Evolutionary conservation across 1,140 invertebrate species (phyloP).

Genomic region (Apis cerana): DNA sequence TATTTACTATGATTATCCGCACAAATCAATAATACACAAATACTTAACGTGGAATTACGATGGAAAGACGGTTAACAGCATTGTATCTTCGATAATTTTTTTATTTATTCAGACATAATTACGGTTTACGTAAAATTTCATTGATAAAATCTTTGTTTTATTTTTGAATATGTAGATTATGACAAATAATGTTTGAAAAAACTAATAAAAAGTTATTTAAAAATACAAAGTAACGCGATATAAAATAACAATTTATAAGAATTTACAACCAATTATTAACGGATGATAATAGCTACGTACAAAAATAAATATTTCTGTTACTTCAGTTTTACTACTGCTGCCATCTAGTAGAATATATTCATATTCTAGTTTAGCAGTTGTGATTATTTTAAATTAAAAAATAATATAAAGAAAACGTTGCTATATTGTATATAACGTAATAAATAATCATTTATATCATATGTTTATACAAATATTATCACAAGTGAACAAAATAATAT

Average conservation of each 20-base stretch:
- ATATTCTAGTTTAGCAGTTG: no score
- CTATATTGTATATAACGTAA: no score
- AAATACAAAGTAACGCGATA: background rate
- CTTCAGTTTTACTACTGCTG: background rate
- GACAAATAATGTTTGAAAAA: background rate
- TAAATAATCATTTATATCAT: no score
- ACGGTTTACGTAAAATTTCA: background rate
- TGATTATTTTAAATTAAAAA: no score
- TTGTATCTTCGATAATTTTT: background rate
- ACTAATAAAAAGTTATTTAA: background rate
- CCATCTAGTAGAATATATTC: background rate
- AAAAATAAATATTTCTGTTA: background rate
- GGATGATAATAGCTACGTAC: background rate
- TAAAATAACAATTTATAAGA: background rate
- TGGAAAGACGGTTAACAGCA: no score
- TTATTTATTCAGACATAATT: slow-evolving; percentile 8
- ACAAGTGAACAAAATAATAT: no score
- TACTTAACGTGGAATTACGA: background rate
- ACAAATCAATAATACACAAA: background rate
- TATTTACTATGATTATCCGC: background rate
- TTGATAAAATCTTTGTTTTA: background rate
- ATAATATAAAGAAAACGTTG: no score
- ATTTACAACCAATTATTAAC: background rate
- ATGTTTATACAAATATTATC: no score
- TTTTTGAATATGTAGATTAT: background rate